A percentile compares a stretch with the other conserved stretches of the same genome.
phyloP scores from a whole-genome alignment of 2,113 vertebrate species.

The rat (Rattus norvegicus) region DNA sequence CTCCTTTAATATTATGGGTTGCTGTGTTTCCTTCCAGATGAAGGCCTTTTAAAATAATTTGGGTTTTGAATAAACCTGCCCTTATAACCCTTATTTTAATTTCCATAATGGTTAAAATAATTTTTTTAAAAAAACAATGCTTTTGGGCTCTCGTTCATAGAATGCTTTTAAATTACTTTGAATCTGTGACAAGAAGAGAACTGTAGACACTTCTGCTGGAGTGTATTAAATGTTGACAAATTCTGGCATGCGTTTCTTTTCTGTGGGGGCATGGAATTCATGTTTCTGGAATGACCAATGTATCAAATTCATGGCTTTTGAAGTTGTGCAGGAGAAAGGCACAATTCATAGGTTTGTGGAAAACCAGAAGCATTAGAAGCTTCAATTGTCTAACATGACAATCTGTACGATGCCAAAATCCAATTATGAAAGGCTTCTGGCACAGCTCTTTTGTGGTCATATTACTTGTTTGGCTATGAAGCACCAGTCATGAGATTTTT shows the following conservation, averaged over 20 bases:
- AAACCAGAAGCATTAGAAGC: conserved; percentile 63
- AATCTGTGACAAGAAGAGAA: not conserved
- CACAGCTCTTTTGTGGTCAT: conserved; percentile 2
- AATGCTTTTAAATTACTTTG: conserved; percentile 26
- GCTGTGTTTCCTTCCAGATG: not conserved
- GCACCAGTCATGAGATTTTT: not conserved
- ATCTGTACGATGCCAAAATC: conserved; percentile 53
- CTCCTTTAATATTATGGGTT: not conserved
- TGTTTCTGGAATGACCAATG: conserved; percentile 48
- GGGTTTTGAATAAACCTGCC: conserved; percentile 26
- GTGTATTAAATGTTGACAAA: conserved; percentile 25
- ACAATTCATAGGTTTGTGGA: conserved; percentile 53
- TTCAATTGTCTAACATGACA: conserved; percentile 61
- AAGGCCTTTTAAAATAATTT: conserved; percentile 28
- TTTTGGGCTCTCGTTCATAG: not conserved
- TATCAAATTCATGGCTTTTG: conserved; percentile 44
- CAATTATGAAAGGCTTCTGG: conserved; percentile 57
- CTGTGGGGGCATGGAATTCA: not conserved
- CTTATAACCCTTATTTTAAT: not conserved
- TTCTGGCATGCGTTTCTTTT: not conserved
- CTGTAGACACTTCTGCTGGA: not conserved
- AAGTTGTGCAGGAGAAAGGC: not conserved
- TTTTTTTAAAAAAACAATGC: conserved; percentile 45
- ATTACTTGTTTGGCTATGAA: conserved; percentile 40
- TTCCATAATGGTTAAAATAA: not conserved